A percentile compares a stretch with the other conserved stretches of the same genome.
phyloP scores from a whole-genome alignment of 35 echinoderm and acorn worm genomes.

The Holothuria glaberrima region DNA sequence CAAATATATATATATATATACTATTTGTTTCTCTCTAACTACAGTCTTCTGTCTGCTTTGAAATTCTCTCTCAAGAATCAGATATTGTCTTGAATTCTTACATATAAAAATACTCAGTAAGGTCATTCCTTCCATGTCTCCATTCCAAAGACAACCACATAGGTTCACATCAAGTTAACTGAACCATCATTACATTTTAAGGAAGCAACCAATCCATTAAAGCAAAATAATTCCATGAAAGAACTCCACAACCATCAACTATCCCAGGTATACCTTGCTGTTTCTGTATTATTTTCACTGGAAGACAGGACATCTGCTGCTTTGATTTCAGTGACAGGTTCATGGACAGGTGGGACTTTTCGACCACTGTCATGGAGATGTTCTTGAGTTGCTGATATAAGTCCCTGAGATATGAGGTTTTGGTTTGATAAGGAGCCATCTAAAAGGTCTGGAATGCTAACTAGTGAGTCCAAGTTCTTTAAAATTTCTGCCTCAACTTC shows the following conservation, averaged over 20 bases:
- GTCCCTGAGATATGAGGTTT: constrained; percentile 1
- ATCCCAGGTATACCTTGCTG: constrained; percentile 8
- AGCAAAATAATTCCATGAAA: neutral
- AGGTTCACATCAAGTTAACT: no score
- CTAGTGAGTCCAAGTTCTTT: constrained; percentile 61
- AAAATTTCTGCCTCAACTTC: constrained; percentile 60
- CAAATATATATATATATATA: constrained; percentile 54
- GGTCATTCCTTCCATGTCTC: no score
- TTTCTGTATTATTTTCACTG: constrained; percentile 30
- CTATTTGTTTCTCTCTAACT: neutral
- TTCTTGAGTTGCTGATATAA: neutral
- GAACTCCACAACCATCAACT: constrained; percentile 8
- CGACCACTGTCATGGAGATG: constrained; percentile 29
- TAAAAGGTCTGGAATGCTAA: constrained; percentile 57
- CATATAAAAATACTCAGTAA: no score
- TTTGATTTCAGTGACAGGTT: neutral
- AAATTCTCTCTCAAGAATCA: no score
- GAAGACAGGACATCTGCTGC: constrained; percentile 51
- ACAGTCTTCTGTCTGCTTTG: no score
- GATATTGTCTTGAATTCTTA: no score
- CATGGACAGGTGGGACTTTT: neutral
- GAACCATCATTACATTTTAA: no score
- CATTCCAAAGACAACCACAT: no score
- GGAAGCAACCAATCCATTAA: no score
- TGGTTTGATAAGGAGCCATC: constrained; percentile 43